Evolutionary conservation across 2,113 vertebrate genomes (phyloP).

Genomic region (Aphyosemion australe): DNA sequence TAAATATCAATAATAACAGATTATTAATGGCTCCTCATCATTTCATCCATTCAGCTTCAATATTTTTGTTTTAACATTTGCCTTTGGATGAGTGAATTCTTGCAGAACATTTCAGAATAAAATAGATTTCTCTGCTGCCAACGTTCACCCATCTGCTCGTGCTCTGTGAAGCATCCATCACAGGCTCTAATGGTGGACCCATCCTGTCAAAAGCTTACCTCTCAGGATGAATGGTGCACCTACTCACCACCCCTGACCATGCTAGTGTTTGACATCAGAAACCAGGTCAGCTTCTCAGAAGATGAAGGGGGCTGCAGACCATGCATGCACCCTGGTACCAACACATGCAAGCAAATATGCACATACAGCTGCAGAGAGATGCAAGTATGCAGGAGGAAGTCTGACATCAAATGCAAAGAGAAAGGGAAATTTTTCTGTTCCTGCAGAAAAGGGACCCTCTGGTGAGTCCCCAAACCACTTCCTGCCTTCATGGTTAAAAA

Average conservation of each 20-base stretch:
- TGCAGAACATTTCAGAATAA: conserved; percentile 31
- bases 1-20: neutral
- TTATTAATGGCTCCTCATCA: no score
- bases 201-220: conserved; percentile 47
- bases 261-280: conserved; percentile 58
- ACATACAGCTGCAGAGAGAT: conserved; percentile 6
- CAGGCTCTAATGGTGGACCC: conserved; percentile 47
- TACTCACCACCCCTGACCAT: conserved; percentile 39
- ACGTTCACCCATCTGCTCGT: conserved; percentile 54
- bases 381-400: conserved; percentile 18
- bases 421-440: conserved; percentile 39
- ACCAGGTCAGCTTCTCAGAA: conserved; percentile 60
- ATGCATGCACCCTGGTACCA: neutral
- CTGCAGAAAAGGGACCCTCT: conserved; percentile 22
- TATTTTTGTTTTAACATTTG: no score
- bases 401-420: conserved; percentile 28
- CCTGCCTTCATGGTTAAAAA: conserved; percentile 24
- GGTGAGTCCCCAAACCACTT: conserved; percentile 10
- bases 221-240: conserved; percentile 49
- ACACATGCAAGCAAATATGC: neutral
- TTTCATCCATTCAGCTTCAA: no score
- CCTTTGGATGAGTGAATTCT: conserved; percentile 25
- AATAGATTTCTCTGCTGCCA: conserved; percentile 25
- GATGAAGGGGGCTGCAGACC: conserved; percentile 49
- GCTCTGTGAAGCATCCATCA: conserved; percentile 55